Percentiles rank a stretch among this genome's conserved stretches.
Conservation (phyloP, 2,113 vertebrate genomes). For the Piaya cayana region DNA sequence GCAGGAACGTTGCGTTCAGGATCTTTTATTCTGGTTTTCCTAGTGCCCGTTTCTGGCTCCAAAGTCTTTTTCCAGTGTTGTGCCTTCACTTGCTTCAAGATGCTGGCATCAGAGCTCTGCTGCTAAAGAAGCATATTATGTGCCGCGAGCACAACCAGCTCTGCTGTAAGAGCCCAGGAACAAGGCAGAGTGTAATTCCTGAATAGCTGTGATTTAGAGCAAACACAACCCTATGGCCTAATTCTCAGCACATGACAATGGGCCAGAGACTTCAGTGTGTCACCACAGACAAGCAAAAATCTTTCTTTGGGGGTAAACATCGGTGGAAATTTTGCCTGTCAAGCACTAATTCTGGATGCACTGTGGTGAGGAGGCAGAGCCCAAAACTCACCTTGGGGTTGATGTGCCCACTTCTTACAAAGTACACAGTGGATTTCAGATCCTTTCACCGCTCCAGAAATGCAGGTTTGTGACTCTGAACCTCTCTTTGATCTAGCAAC, state of each 20-base stretch:
- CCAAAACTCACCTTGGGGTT: fast-evolving
- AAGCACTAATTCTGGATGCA: not conserved
- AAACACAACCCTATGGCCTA: not conserved
- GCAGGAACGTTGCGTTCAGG: constrained; percentile 50
- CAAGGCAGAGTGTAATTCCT: not conserved
- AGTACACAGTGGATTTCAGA: fast-evolving
- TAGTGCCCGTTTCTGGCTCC: constrained; percentile 49
- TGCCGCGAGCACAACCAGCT: constrained; percentile 3
- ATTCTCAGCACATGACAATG: constrained; percentile 9
- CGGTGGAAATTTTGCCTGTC: not conserved
- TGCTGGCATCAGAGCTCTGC: not conserved
- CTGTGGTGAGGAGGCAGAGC: not conserved
- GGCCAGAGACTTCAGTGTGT: not conserved
- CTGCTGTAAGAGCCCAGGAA: not conserved
- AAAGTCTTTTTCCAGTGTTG: not conserved
- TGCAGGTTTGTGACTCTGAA: not conserved
- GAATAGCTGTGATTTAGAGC: constrained; percentile 39
- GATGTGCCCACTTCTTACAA: not conserved
- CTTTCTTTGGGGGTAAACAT: not conserved
- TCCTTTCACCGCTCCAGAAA: not conserved
- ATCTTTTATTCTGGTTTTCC: constrained; percentile 47
- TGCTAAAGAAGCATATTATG: not conserved
- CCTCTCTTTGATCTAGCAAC: not conserved
- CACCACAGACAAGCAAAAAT: not conserved
- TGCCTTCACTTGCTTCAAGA: not conserved